These are phyloP conservation scores for Ianthella basta DNA, from an alignment of 37 sponge, comb jelly and placozoan genomes.

Conservation along the genomic window DNA sequence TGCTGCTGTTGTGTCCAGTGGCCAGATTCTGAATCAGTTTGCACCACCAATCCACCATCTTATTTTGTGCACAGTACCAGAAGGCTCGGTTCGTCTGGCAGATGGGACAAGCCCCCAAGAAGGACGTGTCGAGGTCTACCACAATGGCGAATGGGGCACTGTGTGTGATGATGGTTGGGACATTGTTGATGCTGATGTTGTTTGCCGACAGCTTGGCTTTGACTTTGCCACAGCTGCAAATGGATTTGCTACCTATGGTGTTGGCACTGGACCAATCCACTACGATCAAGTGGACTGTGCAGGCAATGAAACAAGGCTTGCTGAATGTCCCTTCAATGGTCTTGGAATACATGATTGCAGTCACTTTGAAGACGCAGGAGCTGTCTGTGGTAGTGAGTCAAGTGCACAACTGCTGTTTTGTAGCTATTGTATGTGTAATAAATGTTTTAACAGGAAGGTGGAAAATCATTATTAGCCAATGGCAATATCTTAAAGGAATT, in stretches of 20 bases:
- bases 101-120: no score
- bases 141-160: conserved; percentile 38
- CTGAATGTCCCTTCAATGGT: conserved; percentile 7
- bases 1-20: no score
- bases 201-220: conserved; percentile 37
- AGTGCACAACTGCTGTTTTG: no score
- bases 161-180: conserved; percentile 35
- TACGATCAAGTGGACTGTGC: background rate
- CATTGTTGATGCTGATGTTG: conserved; percentile 13
- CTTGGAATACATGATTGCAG: background rate
- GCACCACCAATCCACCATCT: no score
- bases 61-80: no score
- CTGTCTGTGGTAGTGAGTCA: background rate
- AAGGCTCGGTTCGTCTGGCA: no score
- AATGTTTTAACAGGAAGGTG: no score
- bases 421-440: no score
- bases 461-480: no score
- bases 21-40: no score
- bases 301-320: background rate
- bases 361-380: conserved; percentile 1
- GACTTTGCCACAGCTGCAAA: background rate
- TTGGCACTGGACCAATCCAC: background rate
- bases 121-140: conserved; percentile 37
- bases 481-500: no score
- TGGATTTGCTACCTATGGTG: background rate